phyloP scores from a whole-genome alignment of 2,797 vertebrate genomes.

The Nothura maculosa region DNA sequence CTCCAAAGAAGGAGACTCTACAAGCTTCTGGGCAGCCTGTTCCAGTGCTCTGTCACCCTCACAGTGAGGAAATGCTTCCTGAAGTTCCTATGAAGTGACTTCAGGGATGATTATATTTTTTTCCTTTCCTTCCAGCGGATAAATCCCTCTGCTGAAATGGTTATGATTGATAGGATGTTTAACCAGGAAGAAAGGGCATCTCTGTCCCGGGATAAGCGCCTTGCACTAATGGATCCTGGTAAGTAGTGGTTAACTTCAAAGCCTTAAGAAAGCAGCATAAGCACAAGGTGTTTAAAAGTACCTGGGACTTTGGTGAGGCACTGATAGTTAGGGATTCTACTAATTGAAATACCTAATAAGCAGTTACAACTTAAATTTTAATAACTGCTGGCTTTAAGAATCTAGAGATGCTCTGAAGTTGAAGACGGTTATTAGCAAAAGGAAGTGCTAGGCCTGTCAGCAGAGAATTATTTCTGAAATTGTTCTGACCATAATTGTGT shows the following conservation, averaged over 20 bases:
- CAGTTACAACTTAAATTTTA: background rate
- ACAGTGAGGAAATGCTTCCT: too few species aligned
- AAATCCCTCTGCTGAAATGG: slow-evolving; percentile 97
- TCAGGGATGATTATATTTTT: background rate
- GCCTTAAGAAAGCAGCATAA: background rate
- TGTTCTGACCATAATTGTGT: background rate
- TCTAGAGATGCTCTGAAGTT: background rate
- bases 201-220: slow-evolving; percentile 95
- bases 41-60: too few species aligned
- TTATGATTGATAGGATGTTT: slow-evolving; percentile 98
- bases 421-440: background rate
- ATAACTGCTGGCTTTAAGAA: background rate
- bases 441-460: background rate
- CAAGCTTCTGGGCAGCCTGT: too few species aligned
- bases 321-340: background rate
- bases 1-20: too few species aligned
- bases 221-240: slow-evolving; percentile 95
- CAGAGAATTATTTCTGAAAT: background rate
- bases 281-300: background rate
- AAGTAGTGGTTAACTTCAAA: slow-evolving; percentile 30
- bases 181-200: slow-evolving; percentile 96
- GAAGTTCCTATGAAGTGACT: too few species aligned
- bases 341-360: background rate
- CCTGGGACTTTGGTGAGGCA: background rate
- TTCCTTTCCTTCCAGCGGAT: slow-evolving; percentile 83